A percentile compares a stretch with the other conserved stretches of the same genome.
Conservation (phyloP, 1,140 invertebrate genomes). For the Liolophura sinensis region DNA sequence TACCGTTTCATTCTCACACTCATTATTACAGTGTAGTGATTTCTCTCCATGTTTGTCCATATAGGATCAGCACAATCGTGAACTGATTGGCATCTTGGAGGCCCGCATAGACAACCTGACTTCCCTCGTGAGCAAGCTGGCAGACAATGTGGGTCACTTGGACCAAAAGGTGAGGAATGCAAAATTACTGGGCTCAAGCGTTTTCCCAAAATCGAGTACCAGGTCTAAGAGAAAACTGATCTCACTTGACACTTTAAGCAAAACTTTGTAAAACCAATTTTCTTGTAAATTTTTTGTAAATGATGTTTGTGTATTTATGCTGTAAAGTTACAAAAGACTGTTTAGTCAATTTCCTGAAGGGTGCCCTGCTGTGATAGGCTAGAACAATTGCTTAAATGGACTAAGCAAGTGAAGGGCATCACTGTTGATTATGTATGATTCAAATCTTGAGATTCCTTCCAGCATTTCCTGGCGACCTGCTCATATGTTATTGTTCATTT, state of each 20-base stretch:
- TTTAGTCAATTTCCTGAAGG: neutral
- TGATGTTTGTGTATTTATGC: neutral
- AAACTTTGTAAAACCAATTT: no score
- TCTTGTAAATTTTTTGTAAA: no score
- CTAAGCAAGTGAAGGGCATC: neutral
- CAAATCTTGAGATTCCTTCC: neutral
- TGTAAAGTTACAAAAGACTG: neutral
- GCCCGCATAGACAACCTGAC: constrained; percentile 32
- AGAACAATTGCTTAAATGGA: no score
- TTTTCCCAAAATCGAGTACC: neutral
- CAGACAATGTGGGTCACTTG: constrained; percentile 27
- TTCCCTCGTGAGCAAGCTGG: constrained; percentile 18
- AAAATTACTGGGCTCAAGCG: neutral
- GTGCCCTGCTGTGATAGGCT: neutral
- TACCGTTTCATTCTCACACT: no score
- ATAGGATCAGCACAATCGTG: constrained; percentile 60
- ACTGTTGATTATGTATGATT: no score
- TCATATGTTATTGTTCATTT: constrained; percentile 52
- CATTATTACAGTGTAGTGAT: neutral
- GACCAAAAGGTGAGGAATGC: constrained; percentile 23
- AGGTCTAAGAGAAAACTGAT: no score
- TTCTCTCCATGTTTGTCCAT: constrained; percentile 1
- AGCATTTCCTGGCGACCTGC: constrained; percentile 5
- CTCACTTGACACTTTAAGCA: no score
- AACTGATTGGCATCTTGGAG: constrained; percentile 51